Evolutionary conservation across 2,888 invertebrate species (phyloP).

Genomic region (Mesorhabditis belari): DNA sequence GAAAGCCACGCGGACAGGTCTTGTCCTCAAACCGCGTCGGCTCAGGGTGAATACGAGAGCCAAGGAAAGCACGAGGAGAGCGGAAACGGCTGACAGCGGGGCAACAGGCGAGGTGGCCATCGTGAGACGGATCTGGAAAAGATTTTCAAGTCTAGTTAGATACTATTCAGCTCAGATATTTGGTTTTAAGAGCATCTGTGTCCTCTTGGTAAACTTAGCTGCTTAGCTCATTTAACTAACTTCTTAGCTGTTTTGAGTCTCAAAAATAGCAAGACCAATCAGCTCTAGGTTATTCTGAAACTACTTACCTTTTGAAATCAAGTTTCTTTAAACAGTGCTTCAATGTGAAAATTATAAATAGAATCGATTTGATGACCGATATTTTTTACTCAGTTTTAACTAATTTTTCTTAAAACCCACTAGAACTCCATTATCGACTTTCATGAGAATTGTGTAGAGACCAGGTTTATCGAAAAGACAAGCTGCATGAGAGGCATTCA

Average conservation of each 20-base stretch:
- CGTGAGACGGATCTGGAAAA: not conserved
- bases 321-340: too few relatives aligned
- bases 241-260: too few relatives aligned
- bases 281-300: too few relatives aligned
- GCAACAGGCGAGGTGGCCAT: not conserved
- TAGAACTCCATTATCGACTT: constrained; percentile 15
- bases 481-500: constrained; percentile 44
- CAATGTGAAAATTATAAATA: too few relatives aligned
- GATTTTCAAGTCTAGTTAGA: not conserved
- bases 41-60: not conserved
- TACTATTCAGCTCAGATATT: not conserved
- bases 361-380: too few relatives aligned
- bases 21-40: not conserved
- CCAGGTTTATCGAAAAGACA: constrained; percentile 39
- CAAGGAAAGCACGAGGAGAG: not conserved
- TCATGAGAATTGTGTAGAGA: constrained; percentile 38
- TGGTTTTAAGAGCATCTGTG: too few relatives aligned
- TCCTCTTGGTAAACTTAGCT: too few relatives aligned
- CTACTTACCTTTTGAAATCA: too few relatives aligned
- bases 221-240: too few relatives aligned
- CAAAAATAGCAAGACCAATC: too few relatives aligned
- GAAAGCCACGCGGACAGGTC: constrained; percentile 21
- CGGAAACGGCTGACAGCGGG: not conserved
- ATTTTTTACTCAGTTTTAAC: too few relatives aligned
- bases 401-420: not conserved